Evolutionary conservation across 2,888 invertebrate genomes (phyloP), one percentile per base, ranked within the genome.

Genomic region (Polymixis lichenea): DNA sequence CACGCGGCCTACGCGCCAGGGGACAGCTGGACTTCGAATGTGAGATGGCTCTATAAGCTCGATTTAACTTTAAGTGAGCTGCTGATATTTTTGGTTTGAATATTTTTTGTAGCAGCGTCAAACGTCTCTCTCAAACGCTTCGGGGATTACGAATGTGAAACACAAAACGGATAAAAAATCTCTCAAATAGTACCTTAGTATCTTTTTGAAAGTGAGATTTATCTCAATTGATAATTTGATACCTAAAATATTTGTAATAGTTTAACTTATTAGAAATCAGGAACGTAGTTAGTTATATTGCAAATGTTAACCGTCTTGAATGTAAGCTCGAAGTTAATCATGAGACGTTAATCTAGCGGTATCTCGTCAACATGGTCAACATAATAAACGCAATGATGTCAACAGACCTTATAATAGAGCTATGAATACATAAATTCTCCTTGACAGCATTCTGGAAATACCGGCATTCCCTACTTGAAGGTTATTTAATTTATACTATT

Each of bases 381-480:
- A 77, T 77, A 73, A 78, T 82, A 82, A 46, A 75, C 74, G 81
- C 70, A 82, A 86, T 91, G 89, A 91, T 90, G 87, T 90, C 91
- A 91, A 88, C 89, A 84, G 73, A 77, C 75, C 70, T 76, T 85
- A 77, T 82, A 72, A 74, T 71, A 73, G 38, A 77, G 77, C 83
- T 86, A 80, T 90, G 87, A 89, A 84, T 84, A 82, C 77, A 88
- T 87, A 88, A 74, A 74, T 74, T 77, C 78, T 73, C 77, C 76
- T 84, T 83, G 84, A 80, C 74, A 62, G 56, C n/a, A 43, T 53
- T 51, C 60, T 77, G 46, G 55, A 61, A 65, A 74, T 65, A 66
- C 22, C 43, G 25, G 19, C 56, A 79, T 72, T 80, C 67, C 56
- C 49, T 22, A 67, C 55, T 64, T 56, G 69, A 70, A 81, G 68